These are phyloP conservation scores for Synanthedon andrenaeformis DNA, from an alignment of 2,888 invertebrate species.

Conservation along the genomic window DNA sequence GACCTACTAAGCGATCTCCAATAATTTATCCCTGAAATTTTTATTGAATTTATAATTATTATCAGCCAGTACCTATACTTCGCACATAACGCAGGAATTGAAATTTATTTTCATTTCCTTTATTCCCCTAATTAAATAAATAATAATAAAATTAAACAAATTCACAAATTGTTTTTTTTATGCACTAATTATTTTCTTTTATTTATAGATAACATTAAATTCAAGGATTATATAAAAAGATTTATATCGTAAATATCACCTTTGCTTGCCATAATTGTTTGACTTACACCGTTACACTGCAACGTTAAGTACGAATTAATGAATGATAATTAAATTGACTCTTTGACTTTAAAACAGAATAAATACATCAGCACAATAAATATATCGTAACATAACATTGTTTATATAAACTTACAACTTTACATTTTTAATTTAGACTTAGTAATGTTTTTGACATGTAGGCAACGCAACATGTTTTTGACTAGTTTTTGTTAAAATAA, in stretches of 20 bases:
- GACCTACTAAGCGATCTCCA: constrained; percentile 9
- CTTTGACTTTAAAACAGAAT: not conserved
- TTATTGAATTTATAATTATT: not conserved
- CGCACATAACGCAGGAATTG: no score
- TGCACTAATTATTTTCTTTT: not conserved
- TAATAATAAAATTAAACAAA: no score
- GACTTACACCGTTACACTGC: not conserved
- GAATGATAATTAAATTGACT: not conserved
- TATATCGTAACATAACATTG: not conserved
- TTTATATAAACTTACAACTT: not conserved
- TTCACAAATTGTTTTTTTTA: no score
- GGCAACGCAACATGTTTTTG: no score
- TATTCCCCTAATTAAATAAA: no score
- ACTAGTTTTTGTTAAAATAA: no score
- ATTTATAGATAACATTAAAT: not conserved
- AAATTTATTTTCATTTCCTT: no score
- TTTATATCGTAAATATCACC: not conserved
- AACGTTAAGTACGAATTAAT: not conserved
- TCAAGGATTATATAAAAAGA: not conserved
- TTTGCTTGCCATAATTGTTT: not conserved
- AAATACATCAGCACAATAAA: not conserved
- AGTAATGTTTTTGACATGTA: no score
- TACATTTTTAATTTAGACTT: not conserved
- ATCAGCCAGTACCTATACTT: no score
- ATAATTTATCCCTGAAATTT: constrained; percentile 12